Base-by-base conservation (phyloP, 2,888 invertebrate species). In the Drosophila affinis region DNA sequence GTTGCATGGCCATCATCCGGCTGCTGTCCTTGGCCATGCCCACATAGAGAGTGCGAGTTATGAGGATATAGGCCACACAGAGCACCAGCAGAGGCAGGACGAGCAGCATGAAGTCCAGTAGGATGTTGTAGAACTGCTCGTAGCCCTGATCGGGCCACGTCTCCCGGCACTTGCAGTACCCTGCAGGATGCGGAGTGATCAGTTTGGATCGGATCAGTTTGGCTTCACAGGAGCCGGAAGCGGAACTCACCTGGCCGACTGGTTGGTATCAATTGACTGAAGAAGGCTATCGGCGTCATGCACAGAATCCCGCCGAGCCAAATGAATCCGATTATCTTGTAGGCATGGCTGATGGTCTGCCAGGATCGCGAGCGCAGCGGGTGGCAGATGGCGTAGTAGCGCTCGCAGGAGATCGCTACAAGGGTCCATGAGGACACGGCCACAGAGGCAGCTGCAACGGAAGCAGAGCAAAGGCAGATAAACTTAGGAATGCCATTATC, bases 381-480 rank as follows among this genome's bases (percentile, higher is more conserved):
- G 90, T 95, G 95, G 88, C 96, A 96, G 81, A 96, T 96, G 75
- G 96, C 96, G 90, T 95, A 96, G 91, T 96, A 96, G 14, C 96
- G 93, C 90, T 96, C 96, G 80, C 96, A 94, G 7, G 96, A 96
- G 77, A 96, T 96, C 55, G 95, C 95, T 34, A 96, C 96, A 76
- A 96, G 90, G 0, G 96, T 96, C 94, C 96, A 96, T 5, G 95
- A 96, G 21, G 95, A 95, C 12, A 96, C 96, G 2, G 95, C 94
- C 49, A 96, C 96, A 0, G 95, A 95, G 68, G 95, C 94, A 52
- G 95, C 96, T 96, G 7, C 29, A 29, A 9, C 7, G 21, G n/a
- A 21, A 21, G 5, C 12, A 32, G 3, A 29, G 52, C 9, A 17
- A 46, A 45, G 4, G 24, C 24, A 24, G 29, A 29, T 1, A 29